Percentiles rank a stretch among this genome's conserved stretches.
phyloP scores from a whole-genome alignment of 2,113 vertebrate species.

The Pygoscelis adeliae region DNA sequence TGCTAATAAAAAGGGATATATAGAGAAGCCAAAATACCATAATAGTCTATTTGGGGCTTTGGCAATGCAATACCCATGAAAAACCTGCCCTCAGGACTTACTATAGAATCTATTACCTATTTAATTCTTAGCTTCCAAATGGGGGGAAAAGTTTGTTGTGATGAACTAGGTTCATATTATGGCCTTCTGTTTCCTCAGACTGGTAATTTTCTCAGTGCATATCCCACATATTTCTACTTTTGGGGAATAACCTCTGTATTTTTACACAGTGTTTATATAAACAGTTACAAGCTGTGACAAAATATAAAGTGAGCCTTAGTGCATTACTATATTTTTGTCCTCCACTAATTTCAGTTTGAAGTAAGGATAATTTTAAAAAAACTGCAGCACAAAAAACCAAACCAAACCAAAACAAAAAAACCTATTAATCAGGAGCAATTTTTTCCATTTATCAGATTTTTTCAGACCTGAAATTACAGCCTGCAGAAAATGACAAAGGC shows the following conservation, averaged over 20 bases:
- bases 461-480: background rate
- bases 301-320: conserved; percentile 42
- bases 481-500: background rate
- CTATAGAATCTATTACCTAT: conserved; percentile 46
- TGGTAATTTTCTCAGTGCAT: conserved; percentile 30
- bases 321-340: conserved; percentile 24
- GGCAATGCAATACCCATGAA: conserved; percentile 33
- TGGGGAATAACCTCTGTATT: conserved; percentile 23
- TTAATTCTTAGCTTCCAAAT: conserved; percentile 25
- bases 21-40: conserved; percentile 25
- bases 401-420: too few relatives aligned
- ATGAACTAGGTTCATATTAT: conserved; percentile 46
- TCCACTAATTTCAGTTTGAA: background rate
- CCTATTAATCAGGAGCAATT: background rate
- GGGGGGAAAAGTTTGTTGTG: conserved; percentile 21
- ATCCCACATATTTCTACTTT: conserved; percentile 44
- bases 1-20: conserved; percentile 61
- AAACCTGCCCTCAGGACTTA: conserved; percentile 39
- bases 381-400: background rate
- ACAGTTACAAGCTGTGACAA: conserved; percentile 34
- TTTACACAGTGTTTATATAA: conserved; percentile 30
- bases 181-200: conserved; percentile 41
- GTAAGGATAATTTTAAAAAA: background rate
- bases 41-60: conserved; percentile 29
- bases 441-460: background rate